These are phyloP conservation scores for Mastomys coucha DNA, from an alignment of 2,113 vertebrate genomes.

Conservation along the genomic window DNA sequence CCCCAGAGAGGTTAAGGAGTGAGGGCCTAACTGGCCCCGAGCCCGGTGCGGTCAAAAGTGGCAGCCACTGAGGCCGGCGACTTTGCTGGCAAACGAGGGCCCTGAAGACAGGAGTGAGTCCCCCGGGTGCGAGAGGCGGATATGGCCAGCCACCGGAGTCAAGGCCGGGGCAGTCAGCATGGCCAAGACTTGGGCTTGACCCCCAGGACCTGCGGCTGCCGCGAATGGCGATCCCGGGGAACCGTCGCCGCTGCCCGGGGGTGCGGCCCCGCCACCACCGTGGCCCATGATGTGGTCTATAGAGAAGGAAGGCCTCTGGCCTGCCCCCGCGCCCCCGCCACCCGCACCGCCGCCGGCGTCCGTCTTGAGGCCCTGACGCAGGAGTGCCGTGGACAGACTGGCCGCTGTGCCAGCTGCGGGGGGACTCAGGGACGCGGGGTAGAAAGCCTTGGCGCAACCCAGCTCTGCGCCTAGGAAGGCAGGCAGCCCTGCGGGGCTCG, in stretches of 20 bases:
- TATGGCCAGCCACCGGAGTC: constrained; percentile 92
- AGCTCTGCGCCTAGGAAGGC: constrained; percentile 93
- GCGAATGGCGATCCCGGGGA: constrained; percentile 90
- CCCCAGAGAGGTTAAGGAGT: constrained; percentile 62
- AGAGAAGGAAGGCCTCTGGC: constrained; percentile 95
- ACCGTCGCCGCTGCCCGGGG: constrained; percentile 81
- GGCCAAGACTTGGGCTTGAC: constrained; percentile 95
- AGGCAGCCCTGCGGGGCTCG: constrained; percentile 92
- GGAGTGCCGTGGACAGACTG: constrained; percentile 87
- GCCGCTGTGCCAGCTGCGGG: constrained; percentile 78
- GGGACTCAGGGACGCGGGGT: constrained; percentile 88
- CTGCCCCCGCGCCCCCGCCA: constrained; percentile 76
- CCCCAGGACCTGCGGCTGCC: constrained; percentile 88
- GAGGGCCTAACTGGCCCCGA: constrained; percentile 43
- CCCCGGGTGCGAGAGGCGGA: constrained; percentile 90
- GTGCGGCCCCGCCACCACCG: constrained; percentile 82
- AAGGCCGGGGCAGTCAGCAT: constrained; percentile 94
- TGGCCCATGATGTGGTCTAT: constrained; percentile 97
- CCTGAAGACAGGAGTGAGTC: constrained; percentile 90
- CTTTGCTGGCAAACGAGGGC: constrained; percentile 93
- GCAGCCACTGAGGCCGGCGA: constrained; percentile 93
- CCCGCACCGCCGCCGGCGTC: constrained; percentile 88
- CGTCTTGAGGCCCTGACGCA: constrained; percentile 92
- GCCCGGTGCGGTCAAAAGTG: constrained; percentile 89
- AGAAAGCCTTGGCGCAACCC: constrained; percentile 88